phyloP scores from a whole-genome alignment of 1,140 invertebrate species.

The Caenorhabditis latens region DNA sequence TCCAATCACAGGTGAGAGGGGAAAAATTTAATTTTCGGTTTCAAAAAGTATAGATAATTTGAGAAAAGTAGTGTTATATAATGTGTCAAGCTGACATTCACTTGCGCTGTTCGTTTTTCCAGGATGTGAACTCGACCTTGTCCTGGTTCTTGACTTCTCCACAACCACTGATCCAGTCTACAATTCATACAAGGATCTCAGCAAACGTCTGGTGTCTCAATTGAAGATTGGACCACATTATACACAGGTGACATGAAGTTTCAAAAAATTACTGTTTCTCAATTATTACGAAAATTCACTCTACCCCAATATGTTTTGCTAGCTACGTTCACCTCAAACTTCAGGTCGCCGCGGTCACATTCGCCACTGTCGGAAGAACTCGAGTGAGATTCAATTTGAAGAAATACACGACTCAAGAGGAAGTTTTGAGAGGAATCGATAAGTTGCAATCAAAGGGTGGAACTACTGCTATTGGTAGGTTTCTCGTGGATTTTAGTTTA shows the following conservation, averaged over 20 bases:
- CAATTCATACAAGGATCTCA: slow-evolving; percentile 69
- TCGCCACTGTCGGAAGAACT: slow-evolving; percentile 73
- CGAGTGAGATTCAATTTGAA: slow-evolving; percentile 74
- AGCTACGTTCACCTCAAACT: background rate
- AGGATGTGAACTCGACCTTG: slow-evolving; percentile 73
- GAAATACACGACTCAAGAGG: slow-evolving; percentile 69
- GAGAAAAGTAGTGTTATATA: no score
- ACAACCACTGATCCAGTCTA: slow-evolving; percentile 75
- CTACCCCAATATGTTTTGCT: background rate
- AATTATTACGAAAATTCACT: background rate
- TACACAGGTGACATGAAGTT: slow-evolving; percentile 66
- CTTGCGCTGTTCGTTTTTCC: background rate
- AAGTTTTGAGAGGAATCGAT: slow-evolving; percentile 72
- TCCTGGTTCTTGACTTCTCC: slow-evolving; percentile 76
- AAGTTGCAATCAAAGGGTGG: slow-evolving; percentile 72
- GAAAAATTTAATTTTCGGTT: background rate
- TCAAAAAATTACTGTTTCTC: background rate
- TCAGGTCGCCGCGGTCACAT: slow-evolving; percentile 73
- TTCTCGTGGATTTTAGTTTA: background rate
- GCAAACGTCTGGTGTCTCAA: slow-evolving; percentile 67
- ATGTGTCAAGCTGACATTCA: no score
- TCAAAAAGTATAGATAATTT: no score
- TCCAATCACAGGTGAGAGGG: slow-evolving; percentile 66
- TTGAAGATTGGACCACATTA: slow-evolving; percentile 73
- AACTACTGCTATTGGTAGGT: slow-evolving; percentile 74